Base-by-base conservation (phyloP, 2,888 invertebrate genomes). In the Eupithecia subfuscata region DNA sequence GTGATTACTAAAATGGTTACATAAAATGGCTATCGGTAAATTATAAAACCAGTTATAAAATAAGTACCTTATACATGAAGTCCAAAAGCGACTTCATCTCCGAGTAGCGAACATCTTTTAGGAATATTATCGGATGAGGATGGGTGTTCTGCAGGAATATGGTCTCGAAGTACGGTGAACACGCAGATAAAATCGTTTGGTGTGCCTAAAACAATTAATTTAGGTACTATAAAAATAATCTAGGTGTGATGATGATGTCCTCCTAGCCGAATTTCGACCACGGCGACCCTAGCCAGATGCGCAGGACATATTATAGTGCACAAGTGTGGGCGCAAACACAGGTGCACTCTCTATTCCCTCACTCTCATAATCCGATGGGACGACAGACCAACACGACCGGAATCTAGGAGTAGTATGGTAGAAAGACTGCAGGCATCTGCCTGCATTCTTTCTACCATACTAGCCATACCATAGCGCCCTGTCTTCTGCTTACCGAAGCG, bases 141-240 rank as follows among this genome's bases (percentile, higher is more conserved):
- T 98, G 98, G 84, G 96, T 96, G 92, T 98, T 98, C 95, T 97
- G 97, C 88, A 98, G 96, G 95, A 98, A 98, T 95, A 98, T 97
- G 91, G 96, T 97, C 96, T 98, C 98, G 94, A 98, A 98, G 95
- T 98, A 98, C 82, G 98, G 98, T 95, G 98, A 98, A 95, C 98
- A 98, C 86, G 98, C 98, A 80, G 98, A 98, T 85, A 98, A 95
- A 93, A 98, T 98, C 84, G 98, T 98, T 95, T 98, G 98, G 95
- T 98, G 98, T 89, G 98, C 98, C 96, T 97, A 95, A 83, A 96
- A 95, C 88, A 91, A 90, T 81, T 80, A 75, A 25, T 14, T 12
- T 11, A n/a, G n/a, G n/a, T n/a, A 40, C n/a, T n/a, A 16, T 64
- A 64, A 30, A 7, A 30, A 34, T 4, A 16, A 25, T 16, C 18